phyloP scores from a whole-genome alignment of 30 jellyfish, hydroid and myxozoan species.

The Aurelia sp. region DNA sequence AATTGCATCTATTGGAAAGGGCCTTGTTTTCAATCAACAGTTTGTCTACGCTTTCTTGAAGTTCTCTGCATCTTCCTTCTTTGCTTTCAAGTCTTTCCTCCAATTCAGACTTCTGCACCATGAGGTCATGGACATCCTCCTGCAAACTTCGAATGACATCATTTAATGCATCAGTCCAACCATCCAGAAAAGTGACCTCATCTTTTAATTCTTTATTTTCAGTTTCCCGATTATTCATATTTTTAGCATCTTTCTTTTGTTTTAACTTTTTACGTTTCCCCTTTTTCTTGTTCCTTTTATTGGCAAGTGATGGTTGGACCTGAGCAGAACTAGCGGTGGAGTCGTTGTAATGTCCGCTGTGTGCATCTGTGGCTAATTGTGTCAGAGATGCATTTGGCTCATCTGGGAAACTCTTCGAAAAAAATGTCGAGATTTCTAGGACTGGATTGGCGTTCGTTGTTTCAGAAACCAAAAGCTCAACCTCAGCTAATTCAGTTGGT shows the following conservation, averaged over 20 bases:
- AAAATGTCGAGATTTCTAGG: too few species aligned
- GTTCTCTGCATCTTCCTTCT: neutral
- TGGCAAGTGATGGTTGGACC: too few species aligned
- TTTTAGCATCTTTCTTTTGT: neutral
- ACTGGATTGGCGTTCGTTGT: too few species aligned
- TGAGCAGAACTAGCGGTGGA: too few species aligned
- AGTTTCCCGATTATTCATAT: neutral
- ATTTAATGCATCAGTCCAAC: conserved; percentile 35
- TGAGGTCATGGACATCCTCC: neutral
- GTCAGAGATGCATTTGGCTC: too few species aligned
- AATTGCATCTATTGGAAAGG: neutral
- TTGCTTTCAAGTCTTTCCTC: conserved; percentile 6
- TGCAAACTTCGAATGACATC: conserved; percentile 25
- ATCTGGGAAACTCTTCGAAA: too few species aligned
- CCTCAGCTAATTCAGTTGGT: too few species aligned
- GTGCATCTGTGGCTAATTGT: too few species aligned
- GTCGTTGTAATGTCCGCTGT: too few species aligned
- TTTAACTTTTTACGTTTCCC: neutral
- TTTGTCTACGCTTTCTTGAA: conserved; percentile 1
- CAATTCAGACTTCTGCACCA: neutral
- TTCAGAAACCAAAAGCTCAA: too few species aligned
- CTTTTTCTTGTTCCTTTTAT: too few species aligned
- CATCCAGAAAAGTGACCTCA: conserved; percentile 13
- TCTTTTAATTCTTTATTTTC: conserved; percentile 17
- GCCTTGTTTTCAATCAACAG: neutral